Evolutionary conservation across 2,888 invertebrate genomes (phyloP), one percentile per base, ranked within the genome.

Genomic region (Epirrita christyi): DNA sequence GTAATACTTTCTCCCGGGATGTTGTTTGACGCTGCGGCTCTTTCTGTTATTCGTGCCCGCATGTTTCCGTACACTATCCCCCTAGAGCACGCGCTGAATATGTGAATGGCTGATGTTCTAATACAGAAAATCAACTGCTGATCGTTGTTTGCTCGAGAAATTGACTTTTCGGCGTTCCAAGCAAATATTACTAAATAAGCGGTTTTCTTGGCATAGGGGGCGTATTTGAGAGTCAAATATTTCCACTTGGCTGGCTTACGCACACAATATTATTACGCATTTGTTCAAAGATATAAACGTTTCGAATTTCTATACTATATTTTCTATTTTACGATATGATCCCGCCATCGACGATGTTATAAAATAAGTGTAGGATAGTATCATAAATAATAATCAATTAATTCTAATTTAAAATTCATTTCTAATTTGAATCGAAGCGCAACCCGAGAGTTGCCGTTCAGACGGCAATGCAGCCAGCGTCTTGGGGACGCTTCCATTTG

Each of bases 81-180:
- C 60, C 63, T 47, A 72, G 70, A 70, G 65, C 73, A 64, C 69
- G 71, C 71, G 70, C 74, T 72, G 83, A 83, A 83, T 83, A 82
- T 84, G 77, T 83, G 82, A 82, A 80, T 75, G 76, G 70, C 71
- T 78, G 78, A 80, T 83, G 71, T 65, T 74, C 82, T 87, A 85
- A 87, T 86, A 82, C 77, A 81, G 85, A 87, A 88, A 87, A 88
- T 86, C 87, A 87, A 88, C 86, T 82, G 70, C 71, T 80, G 84
- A 86, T 85, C 78, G 83, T 69, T 80, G 77, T 79, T 83, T 81
- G 78, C 71, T 70, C 66, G 66, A 69, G 70, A 68, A 76, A 75
- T 80, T 75, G 75, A 73, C 70, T 75, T 70, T 56, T 64, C 66
- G 65, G 67, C 68, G 63, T 67, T 66, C 62, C 67, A 61, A 52